Evolutionary conservation across 2,888 invertebrate genomes (phyloP).

Genomic region (Drosophila formosana): DNA sequence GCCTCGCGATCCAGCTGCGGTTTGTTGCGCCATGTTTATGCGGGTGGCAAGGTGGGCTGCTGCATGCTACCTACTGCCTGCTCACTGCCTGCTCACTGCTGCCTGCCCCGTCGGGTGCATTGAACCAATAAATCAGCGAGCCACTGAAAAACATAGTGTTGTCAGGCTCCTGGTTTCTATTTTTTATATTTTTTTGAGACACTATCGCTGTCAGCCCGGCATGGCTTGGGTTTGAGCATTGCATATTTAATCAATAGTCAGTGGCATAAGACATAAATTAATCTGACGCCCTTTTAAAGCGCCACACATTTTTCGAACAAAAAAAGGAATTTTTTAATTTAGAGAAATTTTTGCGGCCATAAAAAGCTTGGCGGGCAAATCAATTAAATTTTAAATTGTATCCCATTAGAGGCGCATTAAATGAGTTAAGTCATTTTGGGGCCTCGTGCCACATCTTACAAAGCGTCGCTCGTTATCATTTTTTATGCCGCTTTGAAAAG

Average conservation of each 20-base stretch:
- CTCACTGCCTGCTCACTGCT: neutral
- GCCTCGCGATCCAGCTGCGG: conserved; percentile 57
- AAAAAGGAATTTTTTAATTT: conserved; percentile 72
- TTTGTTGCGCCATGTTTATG: conserved; percentile 76
- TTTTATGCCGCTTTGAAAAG: conserved; percentile 72
- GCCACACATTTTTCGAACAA: conserved; percentile 47
- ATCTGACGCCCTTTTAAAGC: conserved; percentile 64
- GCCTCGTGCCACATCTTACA: conserved; percentile 49
- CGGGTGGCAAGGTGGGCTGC: conserved; percentile 62
- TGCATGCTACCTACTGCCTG: conserved; percentile 17
- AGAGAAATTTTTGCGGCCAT: conserved; percentile 65
- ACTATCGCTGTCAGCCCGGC: conserved; percentile 46
- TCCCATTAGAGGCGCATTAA: conserved; percentile 79
- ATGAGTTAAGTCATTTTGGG: conserved; percentile 75
- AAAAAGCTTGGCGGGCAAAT: conserved; percentile 70
- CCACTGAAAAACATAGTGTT: conserved; percentile 70
- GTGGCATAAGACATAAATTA: conserved; percentile 66
- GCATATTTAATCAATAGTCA: conserved; percentile 75
- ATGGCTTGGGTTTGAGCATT: conserved; percentile 20
- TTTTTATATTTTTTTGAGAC: conserved; percentile 42
- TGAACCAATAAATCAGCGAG: conserved; percentile 77
- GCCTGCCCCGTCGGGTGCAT: conserved; percentile 62
- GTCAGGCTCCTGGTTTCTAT: conserved; percentile 54
- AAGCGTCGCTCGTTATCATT: conserved; percentile 69
- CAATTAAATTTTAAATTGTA: conserved; percentile 81